These are phyloP conservation scores for Uloborus plumipes DNA, from an alignment of 2,888 invertebrate genomes.

Conservation along the genomic window DNA sequence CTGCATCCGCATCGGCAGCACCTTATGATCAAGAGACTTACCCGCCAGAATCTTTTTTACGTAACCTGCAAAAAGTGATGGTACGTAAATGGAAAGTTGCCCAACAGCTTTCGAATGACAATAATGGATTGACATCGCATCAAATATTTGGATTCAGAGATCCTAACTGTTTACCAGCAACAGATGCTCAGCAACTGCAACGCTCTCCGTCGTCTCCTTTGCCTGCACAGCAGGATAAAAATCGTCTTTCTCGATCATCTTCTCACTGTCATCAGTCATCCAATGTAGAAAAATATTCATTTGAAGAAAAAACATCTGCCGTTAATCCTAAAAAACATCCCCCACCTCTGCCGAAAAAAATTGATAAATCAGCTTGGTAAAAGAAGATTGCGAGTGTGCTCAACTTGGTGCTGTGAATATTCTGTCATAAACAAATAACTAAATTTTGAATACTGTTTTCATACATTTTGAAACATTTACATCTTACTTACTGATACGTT, in stretches of 20 bases:
- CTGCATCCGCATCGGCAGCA: slow-evolving; percentile 72
- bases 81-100: slow-evolving; percentile 89
- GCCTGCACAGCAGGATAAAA: slow-evolving; percentile 38
- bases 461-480: not conserved
- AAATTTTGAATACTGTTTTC: slow-evolving; percentile 5
- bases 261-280: slow-evolving; percentile 21
- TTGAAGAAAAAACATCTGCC: slow-evolving; percentile 8
- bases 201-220: slow-evolving; percentile 58
- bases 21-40: slow-evolving; percentile 77
- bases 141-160: slow-evolving; percentile 88
- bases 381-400: slow-evolving; percentile 13
- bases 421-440: slow-evolving; percentile 20
- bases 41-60: slow-evolving; percentile 80
- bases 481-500: no score
- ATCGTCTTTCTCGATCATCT: slow-evolving; percentile 11
- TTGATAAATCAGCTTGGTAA: slow-evolving; percentile 77
- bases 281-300: slow-evolving; percentile 16
- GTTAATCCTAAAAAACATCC: slow-evolving; percentile 79
- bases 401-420: slow-evolving; percentile 61
- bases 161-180: slow-evolving; percentile 66
- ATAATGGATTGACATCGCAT: slow-evolving; percentile 84
- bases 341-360: slow-evolving; percentile 84
- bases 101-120: slow-evolving; percentile 89
- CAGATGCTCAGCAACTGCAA: slow-evolving; percentile 20
- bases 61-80: slow-evolving; percentile 92